These are phyloP conservation scores for Anguilla marmorata DNA, from an alignment of 2,797 vertebrate genomes.

Conservation along the genomic window DNA sequence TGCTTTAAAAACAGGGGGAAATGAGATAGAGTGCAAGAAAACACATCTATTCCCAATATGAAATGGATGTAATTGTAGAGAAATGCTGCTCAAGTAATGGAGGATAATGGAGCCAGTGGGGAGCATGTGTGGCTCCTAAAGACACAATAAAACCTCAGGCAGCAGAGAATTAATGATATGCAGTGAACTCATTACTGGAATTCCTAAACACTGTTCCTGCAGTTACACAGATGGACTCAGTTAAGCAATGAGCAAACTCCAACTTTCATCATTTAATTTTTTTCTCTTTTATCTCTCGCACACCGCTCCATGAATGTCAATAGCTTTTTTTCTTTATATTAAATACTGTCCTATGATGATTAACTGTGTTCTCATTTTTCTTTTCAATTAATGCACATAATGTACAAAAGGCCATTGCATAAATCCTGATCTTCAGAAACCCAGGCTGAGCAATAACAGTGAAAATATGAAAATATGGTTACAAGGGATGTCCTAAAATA, in stretches of 20 bases:
- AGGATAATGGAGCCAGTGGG: conserved; percentile 32
- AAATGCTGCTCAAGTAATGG: conserved; percentile 28
- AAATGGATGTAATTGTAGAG: conserved; percentile 49
- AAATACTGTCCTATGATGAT: conserved; percentile 70
- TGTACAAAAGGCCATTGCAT: conserved; percentile 53
- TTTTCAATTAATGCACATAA: conserved; percentile 61
- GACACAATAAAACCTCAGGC: conserved; percentile 65
- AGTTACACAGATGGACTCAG: conserved; percentile 80
- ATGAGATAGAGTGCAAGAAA: conserved; percentile 40
- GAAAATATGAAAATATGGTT: background rate
- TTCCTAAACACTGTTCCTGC: conserved; percentile 76
- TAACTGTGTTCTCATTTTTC: conserved; percentile 56
- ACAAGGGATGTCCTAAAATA: background rate
- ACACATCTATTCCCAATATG: conserved; percentile 43
- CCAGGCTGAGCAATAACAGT: conserved; percentile 9
- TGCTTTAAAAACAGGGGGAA: conserved; percentile 56
- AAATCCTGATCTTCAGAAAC: conserved; percentile 43
- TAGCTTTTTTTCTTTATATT: conserved; percentile 64
- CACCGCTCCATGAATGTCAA: conserved; percentile 72
- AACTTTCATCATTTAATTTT: conserved; percentile 63
- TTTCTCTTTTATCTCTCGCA: conserved; percentile 70
- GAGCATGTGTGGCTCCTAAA: conserved; percentile 59
- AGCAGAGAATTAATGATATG: conserved; percentile 73
- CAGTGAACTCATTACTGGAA: conserved; percentile 77
- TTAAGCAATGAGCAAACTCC: conserved; percentile 75